phyloP scores from a whole-genome alignment of 2,113 vertebrate genomes.

The Orycteropus afer region DNA sequence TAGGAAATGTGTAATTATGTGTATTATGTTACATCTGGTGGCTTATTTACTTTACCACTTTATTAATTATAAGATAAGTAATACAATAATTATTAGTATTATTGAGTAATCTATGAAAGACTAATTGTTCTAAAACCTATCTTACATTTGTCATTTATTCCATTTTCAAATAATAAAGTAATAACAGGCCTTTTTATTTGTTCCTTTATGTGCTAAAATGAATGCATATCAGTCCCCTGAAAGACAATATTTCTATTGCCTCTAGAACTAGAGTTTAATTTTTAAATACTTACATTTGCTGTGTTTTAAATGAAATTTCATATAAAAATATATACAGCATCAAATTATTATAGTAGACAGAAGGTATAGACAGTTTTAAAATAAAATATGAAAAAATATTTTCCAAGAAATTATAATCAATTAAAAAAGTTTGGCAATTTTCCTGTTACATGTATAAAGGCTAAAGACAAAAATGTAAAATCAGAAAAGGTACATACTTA shows the following conservation, averaged over 20 bases:
- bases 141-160: conserved; percentile 24
- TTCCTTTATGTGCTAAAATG: neutral
- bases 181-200: neutral
- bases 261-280: neutral
- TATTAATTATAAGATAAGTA: neutral
- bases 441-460: neutral
- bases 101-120: neutral
- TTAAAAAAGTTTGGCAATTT: neutral
- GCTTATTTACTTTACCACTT: neutral
- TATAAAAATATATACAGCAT: neutral
- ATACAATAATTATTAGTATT: neutral
- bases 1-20: neutral
- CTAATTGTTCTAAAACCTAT: neutral
- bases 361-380: neutral
- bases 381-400: neutral
- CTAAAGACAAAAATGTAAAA: neutral
- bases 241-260: neutral
- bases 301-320: neutral
- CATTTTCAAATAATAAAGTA: conserved; percentile 23
- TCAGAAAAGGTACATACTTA: neutral
- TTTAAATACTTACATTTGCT: neutral
- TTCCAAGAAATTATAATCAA: neutral
- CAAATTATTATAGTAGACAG: neutral
- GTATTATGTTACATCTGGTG: neutral
- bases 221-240: neutral